A percentile compares a stretch with the other conserved stretches of the same genome.
These are phyloP conservation scores for Scelioninae gen. 2 DNA, from an alignment of 2,888 invertebrate genomes.

Conservation along the genomic window DNA sequence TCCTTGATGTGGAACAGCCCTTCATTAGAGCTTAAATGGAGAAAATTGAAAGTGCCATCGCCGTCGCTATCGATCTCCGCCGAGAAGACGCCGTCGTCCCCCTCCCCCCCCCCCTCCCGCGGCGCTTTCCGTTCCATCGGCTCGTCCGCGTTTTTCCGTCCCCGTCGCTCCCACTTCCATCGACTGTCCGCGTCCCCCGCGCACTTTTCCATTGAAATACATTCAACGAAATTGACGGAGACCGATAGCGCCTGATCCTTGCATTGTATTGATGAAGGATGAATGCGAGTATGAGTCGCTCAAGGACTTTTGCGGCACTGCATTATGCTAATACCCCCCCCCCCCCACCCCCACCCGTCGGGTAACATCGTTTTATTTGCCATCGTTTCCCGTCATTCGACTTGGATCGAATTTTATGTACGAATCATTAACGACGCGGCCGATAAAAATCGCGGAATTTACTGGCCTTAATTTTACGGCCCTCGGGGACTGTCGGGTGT, in stretches of 20 bases:
- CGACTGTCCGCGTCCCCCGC: constrained; percentile 37
- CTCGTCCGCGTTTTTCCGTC: constrained; percentile 23
- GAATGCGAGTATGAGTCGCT: constrained; percentile 51
- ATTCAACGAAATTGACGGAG: constrained; percentile 56
- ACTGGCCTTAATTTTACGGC: constrained; percentile 44
- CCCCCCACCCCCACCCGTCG: no score
- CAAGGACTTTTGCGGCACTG: constrained; percentile 46
- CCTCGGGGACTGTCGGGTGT: constrained; percentile 33
- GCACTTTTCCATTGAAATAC: constrained; percentile 43
- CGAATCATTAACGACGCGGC: constrained; percentile 51
- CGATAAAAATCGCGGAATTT: constrained; percentile 35
- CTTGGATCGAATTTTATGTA: constrained; percentile 55
- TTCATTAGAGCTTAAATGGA: constrained; percentile 69
- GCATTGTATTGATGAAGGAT: constrained; percentile 56
- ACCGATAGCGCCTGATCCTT: constrained; percentile 56
- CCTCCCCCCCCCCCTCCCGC: constrained; percentile 1
- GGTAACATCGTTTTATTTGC: constrained; percentile 55
- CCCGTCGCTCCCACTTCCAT: constrained; percentile 23
- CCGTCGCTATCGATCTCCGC: constrained; percentile 50
- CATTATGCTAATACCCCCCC: constrained; percentile 54
- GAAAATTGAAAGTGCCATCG: constrained; percentile 70
- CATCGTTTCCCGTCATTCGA: constrained; percentile 40
- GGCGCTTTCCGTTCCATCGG: constrained; percentile 19
- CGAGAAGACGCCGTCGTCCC: constrained; percentile 25
- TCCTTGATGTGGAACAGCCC: constrained; percentile 62